Conservation (phyloP, 2,113 vertebrate genomes). For the Labeo catla region DNA sequence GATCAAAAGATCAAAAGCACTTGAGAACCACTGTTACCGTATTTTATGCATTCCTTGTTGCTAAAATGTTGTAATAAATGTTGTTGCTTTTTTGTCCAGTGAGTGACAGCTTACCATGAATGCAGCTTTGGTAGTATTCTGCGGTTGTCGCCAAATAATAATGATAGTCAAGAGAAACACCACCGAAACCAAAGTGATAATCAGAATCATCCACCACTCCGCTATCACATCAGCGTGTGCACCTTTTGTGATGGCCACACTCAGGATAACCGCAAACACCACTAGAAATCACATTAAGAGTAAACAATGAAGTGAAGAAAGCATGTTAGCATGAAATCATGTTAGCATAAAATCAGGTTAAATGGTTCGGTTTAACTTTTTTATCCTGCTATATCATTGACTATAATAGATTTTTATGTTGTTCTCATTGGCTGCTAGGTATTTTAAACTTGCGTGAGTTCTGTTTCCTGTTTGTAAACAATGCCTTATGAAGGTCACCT, state of each 20-base stretch:
- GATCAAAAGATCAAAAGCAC: neutral
- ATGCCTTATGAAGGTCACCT: too few species aligned
- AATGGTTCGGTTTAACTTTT: neutral
- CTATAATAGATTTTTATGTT: too few species aligned
- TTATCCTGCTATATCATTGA: too few species aligned
- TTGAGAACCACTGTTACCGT: neutral
- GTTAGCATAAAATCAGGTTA: neutral
- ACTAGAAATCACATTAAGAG: conserved; percentile 58
- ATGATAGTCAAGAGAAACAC: conserved; percentile 66
- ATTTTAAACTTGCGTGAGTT: too few species aligned
- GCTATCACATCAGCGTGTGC: conserved; percentile 61
- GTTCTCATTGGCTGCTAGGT: too few species aligned
- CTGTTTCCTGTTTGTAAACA: too few species aligned
- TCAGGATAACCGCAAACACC: conserved; percentile 63
- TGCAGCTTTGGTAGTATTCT: conserved; percentile 72
- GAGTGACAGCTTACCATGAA: conserved; percentile 77
- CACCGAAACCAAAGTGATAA: conserved; percentile 63
- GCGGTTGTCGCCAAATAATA: conserved; percentile 84
- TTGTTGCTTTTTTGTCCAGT: neutral
- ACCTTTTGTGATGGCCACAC: conserved; percentile 62
- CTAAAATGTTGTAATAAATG: neutral
- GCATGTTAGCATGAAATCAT: neutral
- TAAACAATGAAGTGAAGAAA: neutral
- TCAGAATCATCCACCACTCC: conserved; percentile 75
- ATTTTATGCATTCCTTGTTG: neutral